These are phyloP conservation scores for Oophaga pumilio DNA, from an alignment of 2,113 vertebrate species.

Conservation along the genomic window DNA sequence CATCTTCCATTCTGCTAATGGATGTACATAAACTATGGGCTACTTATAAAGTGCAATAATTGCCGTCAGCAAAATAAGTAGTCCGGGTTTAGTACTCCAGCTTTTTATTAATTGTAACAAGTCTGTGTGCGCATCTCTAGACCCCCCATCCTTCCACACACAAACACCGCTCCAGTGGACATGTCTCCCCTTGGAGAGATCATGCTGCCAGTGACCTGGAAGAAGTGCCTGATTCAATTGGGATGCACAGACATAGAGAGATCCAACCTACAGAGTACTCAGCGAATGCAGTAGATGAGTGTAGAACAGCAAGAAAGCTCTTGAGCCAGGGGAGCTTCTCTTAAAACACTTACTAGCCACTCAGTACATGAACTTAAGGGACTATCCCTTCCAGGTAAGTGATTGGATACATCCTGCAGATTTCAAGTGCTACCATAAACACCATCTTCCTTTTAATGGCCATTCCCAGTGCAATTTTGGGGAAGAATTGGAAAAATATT, in stretches of 20 bases:
- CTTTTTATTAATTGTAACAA: slow-evolving; percentile 25
- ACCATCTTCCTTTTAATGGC: neutral
- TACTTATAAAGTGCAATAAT: slow-evolving; percentile 46
- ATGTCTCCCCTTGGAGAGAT: slow-evolving; percentile 48
- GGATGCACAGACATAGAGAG: slow-evolving; percentile 42
- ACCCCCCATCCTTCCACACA: slow-evolving; percentile 9
- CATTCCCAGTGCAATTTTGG: neutral
- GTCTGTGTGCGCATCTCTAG: slow-evolving; percentile 8
- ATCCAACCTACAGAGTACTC: neutral
- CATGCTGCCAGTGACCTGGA: slow-evolving; percentile 53
- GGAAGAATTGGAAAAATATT: neutral
- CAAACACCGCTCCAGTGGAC: slow-evolving; percentile 44
- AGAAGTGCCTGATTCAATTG: slow-evolving; percentile 49
- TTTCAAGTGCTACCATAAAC: neutral
- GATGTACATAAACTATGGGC: slow-evolving; percentile 16
- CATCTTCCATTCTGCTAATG: slow-evolving; percentile 18
- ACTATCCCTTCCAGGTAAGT: neutral
- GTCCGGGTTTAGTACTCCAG: neutral
- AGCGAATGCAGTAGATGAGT: neutral
- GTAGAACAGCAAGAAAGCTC: neutral
- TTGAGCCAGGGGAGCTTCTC: slow-evolving; percentile 4
- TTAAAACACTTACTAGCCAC: slow-evolving; percentile 7
- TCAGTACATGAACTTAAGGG: slow-evolving; percentile 4
- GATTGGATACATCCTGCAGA: neutral
- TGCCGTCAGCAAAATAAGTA: slow-evolving; percentile 45